phyloP scores from a whole-genome alignment of 2,888 invertebrate species.

The Ferrisia virgata region DNA sequence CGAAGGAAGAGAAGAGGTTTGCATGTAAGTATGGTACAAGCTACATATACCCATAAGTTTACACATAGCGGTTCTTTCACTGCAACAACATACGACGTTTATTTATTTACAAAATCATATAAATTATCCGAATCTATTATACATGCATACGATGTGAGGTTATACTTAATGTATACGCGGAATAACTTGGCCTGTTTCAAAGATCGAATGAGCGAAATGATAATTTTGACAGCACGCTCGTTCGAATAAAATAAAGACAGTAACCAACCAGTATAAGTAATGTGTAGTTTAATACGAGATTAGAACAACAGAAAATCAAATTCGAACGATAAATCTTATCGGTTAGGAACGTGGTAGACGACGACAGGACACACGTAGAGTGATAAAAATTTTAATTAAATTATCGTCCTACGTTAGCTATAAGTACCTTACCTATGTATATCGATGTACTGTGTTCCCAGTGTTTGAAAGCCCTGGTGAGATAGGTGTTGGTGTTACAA shows the following conservation, averaged over 20 bases:
- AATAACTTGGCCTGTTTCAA: background rate
- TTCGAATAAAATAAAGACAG: background rate
- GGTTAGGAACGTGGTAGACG: background rate
- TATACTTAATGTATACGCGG: no score
- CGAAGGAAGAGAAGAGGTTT: background rate
- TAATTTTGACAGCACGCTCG: background rate
- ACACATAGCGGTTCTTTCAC: background rate
- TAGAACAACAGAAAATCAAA: background rate
- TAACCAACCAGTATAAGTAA: no score
- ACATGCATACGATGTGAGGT: background rate
- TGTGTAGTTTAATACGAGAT: no score
- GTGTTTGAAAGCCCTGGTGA: no score
- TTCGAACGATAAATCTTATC: background rate
- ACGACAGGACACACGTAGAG: background rate
- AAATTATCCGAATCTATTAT: background rate
- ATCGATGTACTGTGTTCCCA: no score
- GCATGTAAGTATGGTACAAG: background rate
- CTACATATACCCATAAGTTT: background rate
- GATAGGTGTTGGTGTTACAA: background rate
- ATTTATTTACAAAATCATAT: constrained; percentile 6
- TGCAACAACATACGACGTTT: background rate
- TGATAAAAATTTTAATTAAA: constrained; percentile 12
- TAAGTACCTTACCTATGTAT: no score
- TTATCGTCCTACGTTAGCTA: background rate
- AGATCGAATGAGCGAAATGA: background rate